Conservation (phyloP, 2,113 vertebrate genomes). For the Tyto alba region DNA sequence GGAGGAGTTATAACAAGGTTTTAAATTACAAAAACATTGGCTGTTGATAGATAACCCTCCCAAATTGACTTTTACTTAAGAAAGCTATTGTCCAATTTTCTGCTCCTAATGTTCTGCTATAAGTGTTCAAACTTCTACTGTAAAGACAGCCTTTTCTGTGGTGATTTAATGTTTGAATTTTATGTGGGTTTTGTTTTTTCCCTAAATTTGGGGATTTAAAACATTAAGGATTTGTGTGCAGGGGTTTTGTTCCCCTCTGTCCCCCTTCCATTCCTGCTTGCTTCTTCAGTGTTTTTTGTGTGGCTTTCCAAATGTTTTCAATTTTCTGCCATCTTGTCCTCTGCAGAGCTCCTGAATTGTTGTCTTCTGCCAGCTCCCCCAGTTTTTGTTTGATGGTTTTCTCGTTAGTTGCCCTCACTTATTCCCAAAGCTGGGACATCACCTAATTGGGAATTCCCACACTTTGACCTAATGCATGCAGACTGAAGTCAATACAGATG, state of each 20-base stretch:
- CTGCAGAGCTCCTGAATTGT: neutral
- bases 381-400: neutral
- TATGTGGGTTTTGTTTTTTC: neutral
- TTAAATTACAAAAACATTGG: neutral
- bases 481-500: neutral
- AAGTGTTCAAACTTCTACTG: neutral
- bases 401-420: neutral
- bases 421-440: neutral
- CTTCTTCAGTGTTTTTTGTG: neutral
- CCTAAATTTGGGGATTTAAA: neutral
- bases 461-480: neutral
- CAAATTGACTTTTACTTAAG: neutral
- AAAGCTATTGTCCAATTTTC: neutral
- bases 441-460: neutral
- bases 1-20: neutral
- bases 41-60: neutral
- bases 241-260: neutral
- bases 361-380: accelerated
- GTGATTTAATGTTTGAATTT: neutral
- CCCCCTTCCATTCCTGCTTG: neutral
- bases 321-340: neutral
- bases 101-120: neutral
- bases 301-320: neutral
- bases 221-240: neutral
- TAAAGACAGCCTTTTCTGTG: neutral